Evolutionary conservation across 2,113 vertebrate genomes (phyloP).

Genomic region (Arvicanthis niloticus): DNA sequence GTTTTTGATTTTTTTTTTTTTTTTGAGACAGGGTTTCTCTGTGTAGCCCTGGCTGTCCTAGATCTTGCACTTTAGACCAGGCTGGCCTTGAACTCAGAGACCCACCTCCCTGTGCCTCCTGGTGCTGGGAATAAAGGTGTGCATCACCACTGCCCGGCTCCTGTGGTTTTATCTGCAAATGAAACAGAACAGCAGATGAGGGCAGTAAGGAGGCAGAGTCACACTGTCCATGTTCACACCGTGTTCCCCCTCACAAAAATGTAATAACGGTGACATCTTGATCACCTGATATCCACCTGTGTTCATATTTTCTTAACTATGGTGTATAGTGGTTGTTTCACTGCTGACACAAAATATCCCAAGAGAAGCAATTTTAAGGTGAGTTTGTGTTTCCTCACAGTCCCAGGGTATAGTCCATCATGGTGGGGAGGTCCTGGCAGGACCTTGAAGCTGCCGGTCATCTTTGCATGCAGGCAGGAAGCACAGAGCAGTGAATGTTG

Average conservation of each 20-base stretch:
- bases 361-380: neutral
- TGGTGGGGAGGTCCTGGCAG: too few species aligned
- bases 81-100: neutral
- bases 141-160: too few species aligned
- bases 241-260: neutral
- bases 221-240: neutral
- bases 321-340: neutral
- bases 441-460: neutral
- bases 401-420: neutral
- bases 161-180: slow-evolving; percentile 3
- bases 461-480: neutral
- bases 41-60: neutral
- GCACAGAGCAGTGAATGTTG: too few species aligned
- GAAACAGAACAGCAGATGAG: neutral
- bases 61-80: neutral
- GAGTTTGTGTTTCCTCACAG: neutral
- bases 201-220: neutral
- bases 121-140: neutral
- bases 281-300: neutral
- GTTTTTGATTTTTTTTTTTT: neutral
- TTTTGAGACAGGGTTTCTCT: neutral
- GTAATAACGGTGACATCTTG: neutral
- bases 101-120: neutral
- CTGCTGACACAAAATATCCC: neutral
- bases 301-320: neutral